Evolutionary conservation across 2,797 vertebrate genomes (phyloP).

Genomic region (Naso thynnoides): DNA sequence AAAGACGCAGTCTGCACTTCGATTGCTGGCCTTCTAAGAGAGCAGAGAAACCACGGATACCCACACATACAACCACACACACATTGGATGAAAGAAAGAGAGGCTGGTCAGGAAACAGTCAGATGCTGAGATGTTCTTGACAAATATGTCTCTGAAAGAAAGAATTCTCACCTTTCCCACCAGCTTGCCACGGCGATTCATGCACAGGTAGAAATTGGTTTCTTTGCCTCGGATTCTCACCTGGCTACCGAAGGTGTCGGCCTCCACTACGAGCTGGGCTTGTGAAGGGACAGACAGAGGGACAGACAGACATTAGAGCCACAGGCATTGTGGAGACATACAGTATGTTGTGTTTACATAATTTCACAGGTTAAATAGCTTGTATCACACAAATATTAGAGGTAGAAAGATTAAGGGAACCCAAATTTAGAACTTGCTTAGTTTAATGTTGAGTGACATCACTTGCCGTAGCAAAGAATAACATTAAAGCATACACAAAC

Average conservation of each 20-base stretch:
- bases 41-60: conserved; percentile 62
- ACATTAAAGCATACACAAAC: conserved; percentile 10
- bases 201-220: conserved; percentile 89
- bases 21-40: conserved; percentile 86
- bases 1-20: conserved; percentile 88
- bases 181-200: conserved; percentile 88
- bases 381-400: conserved; percentile 11
- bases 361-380: neutral
- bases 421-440: conserved; percentile 7
- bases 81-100: conserved; percentile 47
- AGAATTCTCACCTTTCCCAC: conserved; percentile 87
- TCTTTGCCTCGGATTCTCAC: conserved; percentile 90
- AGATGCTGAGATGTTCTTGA: neutral
- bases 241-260: conserved; percentile 90
- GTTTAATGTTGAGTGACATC: conserved; percentile 3
- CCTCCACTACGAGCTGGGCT: conserved; percentile 91
- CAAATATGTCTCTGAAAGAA: conserved; percentile 31
- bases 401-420: neutral
- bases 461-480: conserved; percentile 14
- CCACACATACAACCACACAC: conserved; percentile 30
- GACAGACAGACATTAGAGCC: conserved; percentile 84
- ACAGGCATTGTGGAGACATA: conserved; percentile 23
- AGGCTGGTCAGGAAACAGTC: conserved; percentile 63
- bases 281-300: conserved; percentile 88
- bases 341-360: neutral